Evolutionary conservation across 1,140 invertebrate species (phyloP).

Genomic region (Mycetomoellerius zeteki): DNA sequence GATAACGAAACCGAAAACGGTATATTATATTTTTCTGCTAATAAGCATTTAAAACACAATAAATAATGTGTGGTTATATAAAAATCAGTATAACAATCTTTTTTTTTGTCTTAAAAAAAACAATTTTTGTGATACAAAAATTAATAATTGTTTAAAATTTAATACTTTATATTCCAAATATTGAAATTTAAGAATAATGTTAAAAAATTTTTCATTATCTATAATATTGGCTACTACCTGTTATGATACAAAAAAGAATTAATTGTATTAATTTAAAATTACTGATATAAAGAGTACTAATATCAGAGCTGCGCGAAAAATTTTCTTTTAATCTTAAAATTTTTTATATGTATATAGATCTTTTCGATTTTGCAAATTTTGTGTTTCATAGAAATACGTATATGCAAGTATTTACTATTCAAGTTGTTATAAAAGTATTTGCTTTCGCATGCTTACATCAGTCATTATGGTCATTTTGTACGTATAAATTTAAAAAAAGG

Average conservation of each 20-base stretch:
- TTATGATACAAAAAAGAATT: background rate
- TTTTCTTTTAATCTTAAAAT: background rate
- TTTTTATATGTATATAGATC: background rate
- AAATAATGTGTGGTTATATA: background rate
- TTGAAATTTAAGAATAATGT: too few species aligned
- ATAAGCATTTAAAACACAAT: background rate
- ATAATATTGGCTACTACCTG: background rate
- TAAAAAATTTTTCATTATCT: too few species aligned
- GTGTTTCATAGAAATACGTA: background rate
- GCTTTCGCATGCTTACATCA: background rate
- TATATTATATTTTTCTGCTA: background rate
- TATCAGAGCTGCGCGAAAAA: background rate
- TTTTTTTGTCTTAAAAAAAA: constrained; percentile 7
- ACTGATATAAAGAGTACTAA: background rate
- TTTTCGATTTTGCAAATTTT: background rate
- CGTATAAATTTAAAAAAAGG: background rate
- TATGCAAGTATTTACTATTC: background rate
- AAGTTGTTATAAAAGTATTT: background rate
- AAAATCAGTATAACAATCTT: background rate
- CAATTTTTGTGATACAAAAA: background rate
- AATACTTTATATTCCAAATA: background rate
- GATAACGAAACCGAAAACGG: background rate
- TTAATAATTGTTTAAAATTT: background rate
- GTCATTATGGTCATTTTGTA: background rate
- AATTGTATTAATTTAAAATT: background rate